phyloP scores from a whole-genome alignment of 2,888 invertebrate genomes.

The Drosophila borborema region DNA sequence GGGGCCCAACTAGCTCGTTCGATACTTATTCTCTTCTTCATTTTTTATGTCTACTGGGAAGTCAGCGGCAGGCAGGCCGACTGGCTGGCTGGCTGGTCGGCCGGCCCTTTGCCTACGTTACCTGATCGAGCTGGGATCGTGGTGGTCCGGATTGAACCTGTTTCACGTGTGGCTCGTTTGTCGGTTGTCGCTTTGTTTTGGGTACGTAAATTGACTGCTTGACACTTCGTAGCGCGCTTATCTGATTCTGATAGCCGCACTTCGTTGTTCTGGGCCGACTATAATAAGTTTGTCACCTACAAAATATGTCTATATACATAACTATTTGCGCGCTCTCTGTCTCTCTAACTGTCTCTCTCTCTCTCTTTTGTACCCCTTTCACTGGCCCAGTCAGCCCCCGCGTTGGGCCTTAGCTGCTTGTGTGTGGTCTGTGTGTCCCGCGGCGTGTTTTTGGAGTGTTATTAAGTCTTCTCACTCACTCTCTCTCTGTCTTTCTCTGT shows the following conservation, averaged over 20 bases:
- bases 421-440: conserved; percentile 63
- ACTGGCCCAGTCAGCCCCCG: conserved; percentile 63
- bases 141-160: conserved; percentile 75
- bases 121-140: conserved; percentile 51
- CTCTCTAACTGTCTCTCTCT: background rate
- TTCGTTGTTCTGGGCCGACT: conserved; percentile 52
- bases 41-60: conserved; percentile 71
- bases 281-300: conserved; percentile 84
- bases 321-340: background rate
- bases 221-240: conserved; percentile 70
- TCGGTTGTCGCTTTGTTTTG: conserved; percentile 74
- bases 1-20: conserved; percentile 5
- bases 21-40: conserved; percentile 5
- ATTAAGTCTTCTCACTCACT: conserved; percentile 61
- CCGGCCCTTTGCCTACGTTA: conserved; percentile 18
- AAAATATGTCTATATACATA: conserved; percentile 73
- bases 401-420: conserved; percentile 39
- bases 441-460: conserved; percentile 62
- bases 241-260: conserved; percentile 79
- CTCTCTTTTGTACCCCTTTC: conserved; percentile 55
- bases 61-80: conserved; percentile 62
- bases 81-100: background rate
- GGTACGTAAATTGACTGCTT: conserved; percentile 79
- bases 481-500: background rate
- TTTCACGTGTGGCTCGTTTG: conserved; percentile 42